Conservation (phyloP, 2,888 invertebrate species). For the Vesta saturnalis region DNA sequence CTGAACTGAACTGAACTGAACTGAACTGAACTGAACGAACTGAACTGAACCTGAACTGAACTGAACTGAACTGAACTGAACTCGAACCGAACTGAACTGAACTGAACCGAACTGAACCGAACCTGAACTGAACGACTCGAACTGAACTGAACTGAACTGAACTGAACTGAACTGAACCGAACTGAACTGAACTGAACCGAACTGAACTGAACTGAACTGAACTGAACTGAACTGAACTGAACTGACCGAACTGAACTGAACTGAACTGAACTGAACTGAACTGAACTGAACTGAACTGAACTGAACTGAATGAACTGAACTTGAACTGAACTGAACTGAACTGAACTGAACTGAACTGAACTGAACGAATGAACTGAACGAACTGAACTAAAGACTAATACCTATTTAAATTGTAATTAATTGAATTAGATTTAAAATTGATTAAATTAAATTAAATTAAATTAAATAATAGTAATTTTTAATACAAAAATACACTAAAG, state of each 20-base stretch:
- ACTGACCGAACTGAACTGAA: background rate
- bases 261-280: background rate
- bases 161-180: no score
- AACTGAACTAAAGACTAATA: background rate
- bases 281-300: background rate
- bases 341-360: background rate
- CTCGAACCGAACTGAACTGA: background rate
- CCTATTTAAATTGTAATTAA: no score
- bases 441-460: no score
- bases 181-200: background rate
- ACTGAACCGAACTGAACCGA: background rate
- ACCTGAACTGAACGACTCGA: background rate
- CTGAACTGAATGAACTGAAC: background rate
- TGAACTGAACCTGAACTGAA: background rate
- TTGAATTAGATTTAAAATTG: no score
- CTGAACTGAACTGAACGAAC: background rate
- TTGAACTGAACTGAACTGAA: background rate
- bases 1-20: conserved; percentile 3
- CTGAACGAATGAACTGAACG: background rate
- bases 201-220: background rate
- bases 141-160: background rate
- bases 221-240: background rate
- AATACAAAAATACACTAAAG: no score
- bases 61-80: background rate
- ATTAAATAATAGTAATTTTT: no score